Evolutionary conservation across 2,888 invertebrate genomes (phyloP), one percentile per base, ranked within the genome.

Genomic region (Limenitis camilla): DNA sequence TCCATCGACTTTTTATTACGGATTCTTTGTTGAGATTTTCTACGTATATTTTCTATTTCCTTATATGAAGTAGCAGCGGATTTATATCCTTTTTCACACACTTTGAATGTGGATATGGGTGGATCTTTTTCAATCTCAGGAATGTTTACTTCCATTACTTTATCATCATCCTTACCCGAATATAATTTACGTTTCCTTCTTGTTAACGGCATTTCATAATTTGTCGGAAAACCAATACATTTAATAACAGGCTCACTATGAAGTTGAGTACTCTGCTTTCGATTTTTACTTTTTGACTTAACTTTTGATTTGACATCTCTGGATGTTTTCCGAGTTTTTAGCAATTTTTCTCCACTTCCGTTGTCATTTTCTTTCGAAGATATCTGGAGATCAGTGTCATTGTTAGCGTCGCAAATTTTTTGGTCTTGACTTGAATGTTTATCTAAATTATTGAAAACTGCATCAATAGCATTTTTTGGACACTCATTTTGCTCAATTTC

Each of bases 141-240:
- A 6, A 60, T 49, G 11, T 54, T 62, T 35, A 60, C 61, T 35
- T 66, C 58, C 40, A 61, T 50, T 5, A 65, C 55, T 1, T 61
- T 51, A 32, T 65, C 69, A 46, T 75, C 74, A 42, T 75, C 68
- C 68, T 81, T 81, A 0, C 81, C 78, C 1, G 84, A 84, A 51
- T 82, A 86, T 4, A 86, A 66, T 61, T 84, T 85, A 10, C 84
- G 76, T 63, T 77, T 83, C 56, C 67, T 71, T 40, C 69, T 72
- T 19, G 58, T 39, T 11, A 55, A 41, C 3, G 63, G 66, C 5
- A 57, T 60, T 47, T 61, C 51, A 27, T 27, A 43, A 28, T 61
- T 49, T 31, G 27, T n/a, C n/a, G n/a, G n/a, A n/a, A n/a, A n/a
- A n/a, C n/a, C n/a, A n/a, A n/a, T n/a, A n/a, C n/a, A n/a, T n/a